Percentiles rank a stretch among this genome's conserved stretches.
Conservation (phyloP, 2,113 vertebrate species). For the Sus scrofa region DNA sequence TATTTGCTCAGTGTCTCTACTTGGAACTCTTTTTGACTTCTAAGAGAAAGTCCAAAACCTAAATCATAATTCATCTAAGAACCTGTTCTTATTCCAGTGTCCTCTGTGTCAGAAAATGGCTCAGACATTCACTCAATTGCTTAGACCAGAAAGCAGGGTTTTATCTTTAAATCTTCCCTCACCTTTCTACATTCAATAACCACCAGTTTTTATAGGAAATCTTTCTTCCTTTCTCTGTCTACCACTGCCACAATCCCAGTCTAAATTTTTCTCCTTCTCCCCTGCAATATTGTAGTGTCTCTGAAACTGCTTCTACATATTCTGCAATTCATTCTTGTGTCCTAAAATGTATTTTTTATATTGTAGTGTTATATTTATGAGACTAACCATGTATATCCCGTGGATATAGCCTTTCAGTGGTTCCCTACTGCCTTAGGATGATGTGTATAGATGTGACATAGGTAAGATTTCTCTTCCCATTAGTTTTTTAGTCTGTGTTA, state of each 20-base stretch:
- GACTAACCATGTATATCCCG: neutral
- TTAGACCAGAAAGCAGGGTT: neutral
- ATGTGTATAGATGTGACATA: neutral
- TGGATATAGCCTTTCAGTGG: neutral
- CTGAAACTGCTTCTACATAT: neutral
- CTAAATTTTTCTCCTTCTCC: neutral
- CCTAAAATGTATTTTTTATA: neutral
- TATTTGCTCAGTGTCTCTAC: neutral
- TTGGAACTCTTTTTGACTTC: neutral
- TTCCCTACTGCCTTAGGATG: neutral
- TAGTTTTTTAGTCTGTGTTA: neutral
- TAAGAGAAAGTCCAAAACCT: neutral
- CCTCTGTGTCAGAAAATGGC: neutral
- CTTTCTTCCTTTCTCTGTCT: neutral
- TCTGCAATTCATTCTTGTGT: neutral
- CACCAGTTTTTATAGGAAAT: neutral
- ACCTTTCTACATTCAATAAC: neutral
- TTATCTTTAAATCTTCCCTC: neutral
- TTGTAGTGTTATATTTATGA: neutral
- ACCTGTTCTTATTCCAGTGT: neutral
- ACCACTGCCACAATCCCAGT: neutral
- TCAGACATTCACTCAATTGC: neutral
- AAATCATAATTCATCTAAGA: slow-evolving; percentile 1
- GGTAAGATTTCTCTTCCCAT: neutral
- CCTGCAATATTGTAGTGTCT: neutral